phyloP scores from a whole-genome alignment of 2,797 vertebrate genomes.

The Lates japonicus region DNA sequence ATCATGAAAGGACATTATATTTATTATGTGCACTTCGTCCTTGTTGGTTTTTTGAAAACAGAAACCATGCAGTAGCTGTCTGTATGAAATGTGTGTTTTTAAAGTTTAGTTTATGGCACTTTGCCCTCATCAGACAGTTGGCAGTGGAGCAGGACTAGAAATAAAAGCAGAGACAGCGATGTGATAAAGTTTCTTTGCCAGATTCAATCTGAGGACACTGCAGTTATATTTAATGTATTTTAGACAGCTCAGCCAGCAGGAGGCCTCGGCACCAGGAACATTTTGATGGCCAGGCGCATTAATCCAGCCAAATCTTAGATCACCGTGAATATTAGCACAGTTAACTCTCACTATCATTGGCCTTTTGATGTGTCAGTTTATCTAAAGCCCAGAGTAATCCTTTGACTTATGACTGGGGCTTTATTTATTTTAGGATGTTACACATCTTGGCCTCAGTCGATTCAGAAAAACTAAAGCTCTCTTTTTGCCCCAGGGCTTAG shows the following conservation, averaged over 20 bases:
- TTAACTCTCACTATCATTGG: constrained; percentile 30
- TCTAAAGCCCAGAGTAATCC: constrained; percentile 54
- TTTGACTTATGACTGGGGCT: constrained; percentile 35
- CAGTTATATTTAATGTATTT: constrained; percentile 31
- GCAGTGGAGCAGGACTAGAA: constrained; percentile 4
- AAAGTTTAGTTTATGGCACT: constrained; percentile 14
- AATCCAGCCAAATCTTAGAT: constrained; percentile 36
- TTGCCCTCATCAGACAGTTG: constrained; percentile 15
- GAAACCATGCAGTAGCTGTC: background rate
- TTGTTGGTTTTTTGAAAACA: background rate
- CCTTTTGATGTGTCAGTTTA: constrained; percentile 55
- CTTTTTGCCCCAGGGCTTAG: constrained; percentile 45
- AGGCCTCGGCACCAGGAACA: constrained; percentile 13
- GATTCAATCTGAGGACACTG: constrained; percentile 11
- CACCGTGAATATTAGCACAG: constrained; percentile 42
- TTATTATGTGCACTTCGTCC: background rate
- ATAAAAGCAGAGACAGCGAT: constrained; percentile 14
- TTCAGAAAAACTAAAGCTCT: constrained; percentile 31
- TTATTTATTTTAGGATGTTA: constrained; percentile 51
- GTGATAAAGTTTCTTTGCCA: constrained; percentile 12
- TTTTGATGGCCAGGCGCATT: constrained; percentile 27
- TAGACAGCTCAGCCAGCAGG: constrained; percentile 28
- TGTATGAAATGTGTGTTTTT: background rate
- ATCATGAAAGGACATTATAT: background rate
- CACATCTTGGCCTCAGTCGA: constrained; percentile 20